Evolutionary conservation across 2,797 vertebrate species (phyloP).

Genomic region (Fundulus diaphanus): DNA sequence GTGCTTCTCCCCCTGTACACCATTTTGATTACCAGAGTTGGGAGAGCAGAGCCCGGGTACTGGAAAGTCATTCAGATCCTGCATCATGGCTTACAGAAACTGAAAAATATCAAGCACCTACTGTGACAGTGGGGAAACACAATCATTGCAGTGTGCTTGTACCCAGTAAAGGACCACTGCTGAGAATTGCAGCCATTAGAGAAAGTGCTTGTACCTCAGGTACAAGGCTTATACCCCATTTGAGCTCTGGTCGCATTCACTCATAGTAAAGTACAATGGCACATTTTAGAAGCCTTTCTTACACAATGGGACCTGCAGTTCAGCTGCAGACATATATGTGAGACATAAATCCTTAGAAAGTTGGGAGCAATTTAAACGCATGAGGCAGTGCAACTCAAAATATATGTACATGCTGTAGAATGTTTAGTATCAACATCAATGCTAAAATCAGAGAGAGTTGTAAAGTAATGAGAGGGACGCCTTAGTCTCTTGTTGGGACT

Average conservation of each 20-base stretch:
- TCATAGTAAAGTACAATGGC: not conserved
- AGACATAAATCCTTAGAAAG: not conserved
- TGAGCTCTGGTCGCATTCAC: slow-evolving; percentile 3
- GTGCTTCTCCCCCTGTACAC: not conserved
- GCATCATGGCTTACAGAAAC: slow-evolving; percentile 1
- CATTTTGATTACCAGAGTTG: slow-evolving; percentile 3
- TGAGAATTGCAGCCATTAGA: slow-evolving; percentile 20
- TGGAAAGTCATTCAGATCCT: slow-evolving; percentile 11
- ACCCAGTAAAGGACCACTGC: slow-evolving; percentile 14
- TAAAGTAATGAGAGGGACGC: not conserved
- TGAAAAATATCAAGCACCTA: not conserved
- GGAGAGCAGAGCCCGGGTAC: slow-evolving; percentile 3
- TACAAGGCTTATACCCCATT: slow-evolving; percentile 13
- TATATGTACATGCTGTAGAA: not conserved
- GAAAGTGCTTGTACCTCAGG: not conserved
- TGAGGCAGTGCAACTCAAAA: not conserved
- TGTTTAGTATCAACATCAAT: not conserved
- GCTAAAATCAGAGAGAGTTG: not conserved
- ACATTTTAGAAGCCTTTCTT: not conserved
- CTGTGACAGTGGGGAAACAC: slow-evolving; percentile 6
- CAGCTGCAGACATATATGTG: not conserved
- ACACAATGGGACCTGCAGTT: not conserved
- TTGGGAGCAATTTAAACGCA: not conserved
- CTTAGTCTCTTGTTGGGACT: no score
- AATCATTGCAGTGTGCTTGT: slow-evolving; percentile 10